Base-by-base conservation (phyloP, 2,113 vertebrate species). In the Eonycteris spelaea region DNA sequence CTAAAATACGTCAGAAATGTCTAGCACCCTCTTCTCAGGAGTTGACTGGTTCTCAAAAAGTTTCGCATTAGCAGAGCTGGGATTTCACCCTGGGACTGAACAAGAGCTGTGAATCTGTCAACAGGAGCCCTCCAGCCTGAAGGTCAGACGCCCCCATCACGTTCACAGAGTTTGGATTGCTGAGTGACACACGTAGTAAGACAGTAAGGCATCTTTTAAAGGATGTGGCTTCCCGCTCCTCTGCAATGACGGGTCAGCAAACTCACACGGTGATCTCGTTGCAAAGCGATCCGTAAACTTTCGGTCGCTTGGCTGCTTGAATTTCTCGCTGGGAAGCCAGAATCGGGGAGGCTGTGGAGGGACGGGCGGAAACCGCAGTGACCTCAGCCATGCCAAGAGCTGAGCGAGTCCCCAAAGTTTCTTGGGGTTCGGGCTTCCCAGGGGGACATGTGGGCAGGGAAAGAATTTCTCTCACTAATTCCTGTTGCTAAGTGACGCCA, bases 21-120 rank as follows among this genome's bases (percentile, higher is more conserved):
- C 97, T 94, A 40, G 74, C 75, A 24, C 94, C 33, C 45, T 80
- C 2, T 87, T 87, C 75, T 67, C 84, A 75, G 43, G 77, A 24
- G 45, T 15, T 18, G 55, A 63, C 18, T 38, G 65, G 78, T 35
- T 33, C 63, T 86, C 12, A 0, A 21, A 45, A 83, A 92, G 63
- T 8, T 61, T 43, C 68, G 43, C 28, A 1, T 68, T n/a, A 59
- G n/a, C 40, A 77, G 28, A n/a, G 61, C 61, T 18, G 35, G 63
- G 77, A 48, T 68, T 53, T 71, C 88, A 83, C 59, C 68, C 79
- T 55, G 74, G 45, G 65, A 74, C 40, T 40, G 53, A 38, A 28
- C 5, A 11, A 7, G 13, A 59, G 19, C 33, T 74, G 78, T 24
- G 75, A 71, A 1, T 55, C 53, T 79, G 79, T 70, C 28, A 5